Evolutionary conservation across 2,113 vertebrate species (phyloP), one percentile per base, ranked within the genome.

Genomic region (Scomber colias): DNA sequence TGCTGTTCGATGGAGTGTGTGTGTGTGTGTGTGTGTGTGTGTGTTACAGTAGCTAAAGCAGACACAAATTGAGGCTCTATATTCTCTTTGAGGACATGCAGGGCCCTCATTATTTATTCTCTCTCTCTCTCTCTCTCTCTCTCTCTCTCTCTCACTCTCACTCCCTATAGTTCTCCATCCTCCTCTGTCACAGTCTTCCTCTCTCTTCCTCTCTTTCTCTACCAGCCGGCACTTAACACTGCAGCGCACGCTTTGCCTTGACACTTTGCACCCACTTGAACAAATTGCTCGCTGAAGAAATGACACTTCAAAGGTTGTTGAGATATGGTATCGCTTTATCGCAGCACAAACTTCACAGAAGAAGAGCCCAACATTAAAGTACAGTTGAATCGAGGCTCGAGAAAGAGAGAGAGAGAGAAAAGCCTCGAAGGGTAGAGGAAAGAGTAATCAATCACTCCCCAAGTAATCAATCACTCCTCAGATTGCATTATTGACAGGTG

Each of bases 201-300:
- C 14, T 64, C 50, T 31, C 66, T 55, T 40, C 4, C 59, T 35
- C 5, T 21, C 55, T 30, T 21, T 30, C 16, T 59, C 19, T 56
- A 59, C 55, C 87, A 77, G 69, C 48, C 72, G 48, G 51, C 66
- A 51, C 31, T 82, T 77, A 57, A 73, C 79, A 3, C 68, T 21
- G 13, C 51, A 11, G 35, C 10, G 7, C 50, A 21, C 30, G 9
- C 62, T 66, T 66, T 17, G 45, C n/a, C 59, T 62, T 67, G 35
- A 75, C 80, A 81, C 71, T 81, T 19, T 63, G 49, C 50, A 15
- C 68, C 63, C 57, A 72, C 69, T 86, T n/a, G 12, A 88, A 81
- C 71, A 82, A 82, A 83, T 82, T 74, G 71, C 59, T 79, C 10
- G 3, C 60, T 35, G 46, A 44, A 78, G 64, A 81, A 74, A 56